Evolutionary conservation across 1,140 invertebrate genomes (phyloP).

Genomic region (Anoplophora glabripennis): DNA sequence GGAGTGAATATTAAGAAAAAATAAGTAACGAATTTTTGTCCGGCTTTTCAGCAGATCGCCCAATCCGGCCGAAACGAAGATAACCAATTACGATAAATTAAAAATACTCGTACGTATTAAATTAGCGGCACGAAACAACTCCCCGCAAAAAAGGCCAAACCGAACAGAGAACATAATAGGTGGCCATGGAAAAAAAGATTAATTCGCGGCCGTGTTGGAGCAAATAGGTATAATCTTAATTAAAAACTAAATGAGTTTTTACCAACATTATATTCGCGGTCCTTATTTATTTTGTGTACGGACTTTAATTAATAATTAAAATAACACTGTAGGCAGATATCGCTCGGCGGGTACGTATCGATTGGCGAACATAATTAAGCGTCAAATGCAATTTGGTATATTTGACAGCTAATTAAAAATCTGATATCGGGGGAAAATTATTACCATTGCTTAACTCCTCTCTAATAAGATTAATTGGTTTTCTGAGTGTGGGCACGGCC

Average conservation of each 20-base stretch:
- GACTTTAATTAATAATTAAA: constrained; percentile 32
- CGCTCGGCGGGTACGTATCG: neutral
- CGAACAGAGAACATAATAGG: neutral
- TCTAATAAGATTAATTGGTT: constrained; percentile 32
- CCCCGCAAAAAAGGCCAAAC: no score
- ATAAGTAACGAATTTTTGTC: no score
- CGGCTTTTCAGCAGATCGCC: no score
- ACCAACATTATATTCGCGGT: constrained; percentile 22
- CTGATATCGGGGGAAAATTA: constrained; percentile 30
- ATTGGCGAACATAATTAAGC: constrained; percentile 30
- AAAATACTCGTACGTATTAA: no score
- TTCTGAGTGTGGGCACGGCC: constrained; percentile 20
- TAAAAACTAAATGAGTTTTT: constrained; percentile 40
- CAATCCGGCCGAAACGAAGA: no score
- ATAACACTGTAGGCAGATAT: constrained; percentile 27
- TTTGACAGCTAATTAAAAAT: constrained; percentile 41
- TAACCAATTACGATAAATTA: no score
- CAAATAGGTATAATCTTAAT: constrained; percentile 41
- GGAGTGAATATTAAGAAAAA: no score
- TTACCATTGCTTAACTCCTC: constrained; percentile 29
- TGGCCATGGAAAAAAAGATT: constrained; percentile 23
- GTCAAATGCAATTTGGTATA: constrained; percentile 38
- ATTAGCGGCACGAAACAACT: no score
- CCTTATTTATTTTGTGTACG: constrained; percentile 22
- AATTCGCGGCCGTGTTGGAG: constrained; percentile 28